Evolutionary conservation across 2,797 vertebrate genomes (phyloP).

Genomic region (Cuniculus paca): DNA sequence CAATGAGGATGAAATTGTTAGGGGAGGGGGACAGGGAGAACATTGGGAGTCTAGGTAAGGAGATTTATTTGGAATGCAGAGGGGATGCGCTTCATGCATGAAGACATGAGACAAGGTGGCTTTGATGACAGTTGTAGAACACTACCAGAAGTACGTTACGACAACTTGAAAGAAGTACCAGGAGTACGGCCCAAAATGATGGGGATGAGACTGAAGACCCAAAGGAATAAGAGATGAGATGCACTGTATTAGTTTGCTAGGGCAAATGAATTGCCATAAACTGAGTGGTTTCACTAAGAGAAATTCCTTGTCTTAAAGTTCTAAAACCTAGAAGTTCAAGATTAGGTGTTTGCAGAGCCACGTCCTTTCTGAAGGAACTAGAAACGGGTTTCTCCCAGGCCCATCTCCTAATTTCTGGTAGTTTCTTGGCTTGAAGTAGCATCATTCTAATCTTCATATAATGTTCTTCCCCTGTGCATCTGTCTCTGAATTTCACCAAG

Average conservation of each 20-base stretch:
- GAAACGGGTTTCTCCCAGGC: neutral
- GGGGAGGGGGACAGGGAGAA: neutral
- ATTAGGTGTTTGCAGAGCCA: neutral
- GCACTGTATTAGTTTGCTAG: neutral
- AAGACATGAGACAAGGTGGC: neutral
- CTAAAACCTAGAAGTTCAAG: neutral
- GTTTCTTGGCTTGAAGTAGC: neutral
- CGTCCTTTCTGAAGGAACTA: neutral
- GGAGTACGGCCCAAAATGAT: neutral
- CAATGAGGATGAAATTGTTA: neutral
- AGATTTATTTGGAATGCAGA: neutral
- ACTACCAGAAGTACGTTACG: neutral
- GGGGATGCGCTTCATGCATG: neutral
- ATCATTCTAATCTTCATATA: neutral
- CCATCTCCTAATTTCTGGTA: neutral
- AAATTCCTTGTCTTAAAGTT: neutral
- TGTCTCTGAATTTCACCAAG: neutral
- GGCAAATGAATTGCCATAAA: neutral
- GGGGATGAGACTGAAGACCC: neutral
- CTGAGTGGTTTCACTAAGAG: neutral
- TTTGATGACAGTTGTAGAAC: neutral
- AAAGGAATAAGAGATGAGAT: neutral
- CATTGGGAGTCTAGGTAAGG: constrained; percentile 10
- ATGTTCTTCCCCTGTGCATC: neutral
- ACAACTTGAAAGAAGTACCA: neutral